Evolutionary conservation across 2,888 invertebrate genomes (phyloP).

Genomic region (Orthosia gracilis): DNA sequence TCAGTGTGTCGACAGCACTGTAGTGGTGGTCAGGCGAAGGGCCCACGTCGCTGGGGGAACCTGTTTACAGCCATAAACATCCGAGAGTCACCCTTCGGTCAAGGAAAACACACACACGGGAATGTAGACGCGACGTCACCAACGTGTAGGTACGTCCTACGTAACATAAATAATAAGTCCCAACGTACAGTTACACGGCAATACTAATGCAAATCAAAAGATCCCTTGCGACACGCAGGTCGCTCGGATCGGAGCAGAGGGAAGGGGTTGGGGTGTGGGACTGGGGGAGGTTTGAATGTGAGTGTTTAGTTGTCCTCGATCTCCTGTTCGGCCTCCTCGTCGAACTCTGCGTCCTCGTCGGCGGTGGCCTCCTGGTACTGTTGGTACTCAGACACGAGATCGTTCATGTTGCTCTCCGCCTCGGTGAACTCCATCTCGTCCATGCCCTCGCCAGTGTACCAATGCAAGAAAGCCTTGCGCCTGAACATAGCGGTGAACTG

Average conservation of each 20-base stretch:
- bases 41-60: constrained; percentile 81
- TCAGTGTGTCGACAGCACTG: constrained; percentile 83
- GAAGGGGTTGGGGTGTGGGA: constrained; percentile 67
- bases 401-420: constrained; percentile 98
- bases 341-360: constrained; percentile 96
- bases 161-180: constrained; percentile 71
- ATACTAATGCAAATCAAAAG: constrained; percentile 84
- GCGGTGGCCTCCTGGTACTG: constrained; percentile 98
- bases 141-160: constrained; percentile 79
- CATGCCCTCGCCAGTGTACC: constrained; percentile 99
- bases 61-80: constrained; percentile 87
- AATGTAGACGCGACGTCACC: constrained; percentile 85
- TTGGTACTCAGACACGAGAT: constrained; percentile 98
- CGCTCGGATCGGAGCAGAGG: constrained; percentile 64
- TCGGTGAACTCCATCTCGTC: constrained; percentile 99
- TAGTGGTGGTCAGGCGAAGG: constrained; percentile 80
- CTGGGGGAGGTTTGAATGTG: constrained; percentile 60
- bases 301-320: constrained; percentile 92
- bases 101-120: constrained; percentile 87
- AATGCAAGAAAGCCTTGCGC: constrained; percentile 99
- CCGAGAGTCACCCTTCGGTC: constrained; percentile 87
- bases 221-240: constrained; percentile 68
- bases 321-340: constrained; percentile 94
- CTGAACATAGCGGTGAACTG: constrained; percentile 99
- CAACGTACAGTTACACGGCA: constrained; percentile 81